These are phyloP conservation scores for Thereva unica DNA, from an alignment of 2,888 invertebrate genomes.

Conservation along the genomic window DNA sequence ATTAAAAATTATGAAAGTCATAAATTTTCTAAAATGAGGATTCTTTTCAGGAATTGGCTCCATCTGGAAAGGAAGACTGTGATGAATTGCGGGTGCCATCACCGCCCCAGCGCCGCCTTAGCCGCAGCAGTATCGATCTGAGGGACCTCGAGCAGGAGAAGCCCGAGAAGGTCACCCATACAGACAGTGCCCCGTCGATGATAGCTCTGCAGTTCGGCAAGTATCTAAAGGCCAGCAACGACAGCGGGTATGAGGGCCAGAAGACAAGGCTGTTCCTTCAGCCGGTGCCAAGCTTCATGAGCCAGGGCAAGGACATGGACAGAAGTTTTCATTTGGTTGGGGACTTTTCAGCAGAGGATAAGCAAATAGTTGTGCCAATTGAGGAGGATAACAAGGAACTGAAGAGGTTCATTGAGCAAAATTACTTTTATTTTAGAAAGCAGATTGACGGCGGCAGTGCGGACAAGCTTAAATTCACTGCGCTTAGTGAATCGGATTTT, in stretches of 20 bases:
- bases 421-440: conserved; percentile 55
- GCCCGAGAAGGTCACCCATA: conserved; percentile 58
- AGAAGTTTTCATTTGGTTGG: conserved; percentile 11
- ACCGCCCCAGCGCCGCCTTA: conserved; percentile 57
- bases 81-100: conserved; percentile 58
- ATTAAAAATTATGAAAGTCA: conserved; percentile 28
- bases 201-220: conserved; percentile 54
- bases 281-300: conserved; percentile 31
- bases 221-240: conserved; percentile 47
- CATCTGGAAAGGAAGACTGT: conserved; percentile 55
- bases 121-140: conserved; percentile 58
- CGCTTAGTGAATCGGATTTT: conserved; percentile 56
- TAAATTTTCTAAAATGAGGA: conserved; percentile 11
- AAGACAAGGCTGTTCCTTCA: conserved; percentile 26
- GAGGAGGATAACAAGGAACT: conserved; percentile 57
- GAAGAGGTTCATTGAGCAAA: conserved; percentile 57
- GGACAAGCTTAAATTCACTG: conserved; percentile 49
- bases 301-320: not conserved
- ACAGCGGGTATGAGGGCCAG: conserved; percentile 11
- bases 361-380: conserved; percentile 51
- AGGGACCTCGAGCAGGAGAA: conserved; percentile 58
- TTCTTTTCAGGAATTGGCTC: conserved; percentile 51
- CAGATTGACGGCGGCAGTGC: conserved; percentile 46
- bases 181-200: conserved; percentile 59
- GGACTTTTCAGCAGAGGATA: conserved; percentile 38